Evolutionary conservation across 2,888 invertebrate species (phyloP), one percentile per base, ranked within the genome.

Genomic region (Ochropacha duplaris): DNA sequence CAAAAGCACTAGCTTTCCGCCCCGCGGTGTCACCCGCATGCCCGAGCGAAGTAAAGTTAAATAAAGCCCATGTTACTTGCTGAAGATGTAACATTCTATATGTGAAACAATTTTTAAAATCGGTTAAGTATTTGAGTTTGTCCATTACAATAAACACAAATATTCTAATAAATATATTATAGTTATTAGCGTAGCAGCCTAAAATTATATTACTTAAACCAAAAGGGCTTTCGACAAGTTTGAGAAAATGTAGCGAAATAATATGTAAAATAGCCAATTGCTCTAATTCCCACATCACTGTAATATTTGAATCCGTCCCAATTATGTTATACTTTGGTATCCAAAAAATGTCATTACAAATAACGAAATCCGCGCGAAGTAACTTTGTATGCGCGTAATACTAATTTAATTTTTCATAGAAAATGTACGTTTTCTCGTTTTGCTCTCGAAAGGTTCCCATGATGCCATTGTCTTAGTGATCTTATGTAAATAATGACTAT

Each of bases 401-500:
- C 60, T 59, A 72, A 74, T 74, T 74, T 62, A 68, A 64, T 64
- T 71, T 62, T 67, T 62, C 31, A 34, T 52, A 52, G 31, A 9
- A 52, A 31, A 52, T 72, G 72, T 68, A 61, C 61, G 58, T 50
- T 56, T 61, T 36, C 36, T 36, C 36, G 36, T 36, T 36, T 36
- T n/a, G 1, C n/a, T 36, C 58, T 58, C 55, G 39, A 24, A 28
- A 39, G 19, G 66, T 82, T 82, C 79, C 68, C 81, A 81, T 74
- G 74, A 49, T 65, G 65, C 66, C 62, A 80, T 78, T 79, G 79
- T 79, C 71, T 61, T 56, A 61, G 60, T 9, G 54, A 51, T 56
- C 71, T 82, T 81, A 81, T 81, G 76, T 80, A 80, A 78, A 83
- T 81, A 82, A 71, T 68, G 64, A 76, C 74, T 66, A 78, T 77